Conservation (phyloP, 2,113 vertebrate species). For the Rattus rattus region DNA sequence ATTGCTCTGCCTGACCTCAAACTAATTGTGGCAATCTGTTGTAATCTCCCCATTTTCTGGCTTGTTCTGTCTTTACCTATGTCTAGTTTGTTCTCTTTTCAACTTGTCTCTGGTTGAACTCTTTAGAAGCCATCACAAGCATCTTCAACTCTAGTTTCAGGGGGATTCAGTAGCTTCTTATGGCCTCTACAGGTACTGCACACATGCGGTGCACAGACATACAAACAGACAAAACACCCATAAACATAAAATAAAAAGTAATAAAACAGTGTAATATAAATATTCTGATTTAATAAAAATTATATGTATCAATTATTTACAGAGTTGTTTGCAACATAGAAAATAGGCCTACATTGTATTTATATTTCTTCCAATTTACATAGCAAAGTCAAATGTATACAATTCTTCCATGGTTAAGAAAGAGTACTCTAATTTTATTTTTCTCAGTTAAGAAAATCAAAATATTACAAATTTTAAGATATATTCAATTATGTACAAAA, state of each 20-base stretch:
- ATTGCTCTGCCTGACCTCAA: too few relatives aligned
- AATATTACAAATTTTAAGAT: constrained; percentile 34
- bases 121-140: neutral
- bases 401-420: constrained; percentile 25
- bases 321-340: constrained; percentile 43
- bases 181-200: neutral
- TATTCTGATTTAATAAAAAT: constrained; percentile 57
- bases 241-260: neutral
- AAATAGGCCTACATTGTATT: constrained; percentile 50
- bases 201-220: neutral
- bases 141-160: neutral
- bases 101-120: too few relatives aligned
- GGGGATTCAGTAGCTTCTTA: neutral
- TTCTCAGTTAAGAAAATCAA: neutral
- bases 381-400: constrained; percentile 7
- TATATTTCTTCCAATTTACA: constrained; percentile 49
- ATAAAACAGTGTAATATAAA: constrained; percentile 45
- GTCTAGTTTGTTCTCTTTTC: too few relatives aligned
- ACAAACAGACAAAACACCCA: neutral
- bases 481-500: constrained; percentile 60
- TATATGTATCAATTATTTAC: neutral
- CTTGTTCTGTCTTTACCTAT: too few relatives aligned
- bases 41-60: too few relatives aligned
- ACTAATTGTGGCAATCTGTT: too few relatives aligned
- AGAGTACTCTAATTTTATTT: constrained; percentile 46